phyloP scores from a whole-genome alignment of 1,140 invertebrate genomes.

The Ruditapes philippinarum region DNA sequence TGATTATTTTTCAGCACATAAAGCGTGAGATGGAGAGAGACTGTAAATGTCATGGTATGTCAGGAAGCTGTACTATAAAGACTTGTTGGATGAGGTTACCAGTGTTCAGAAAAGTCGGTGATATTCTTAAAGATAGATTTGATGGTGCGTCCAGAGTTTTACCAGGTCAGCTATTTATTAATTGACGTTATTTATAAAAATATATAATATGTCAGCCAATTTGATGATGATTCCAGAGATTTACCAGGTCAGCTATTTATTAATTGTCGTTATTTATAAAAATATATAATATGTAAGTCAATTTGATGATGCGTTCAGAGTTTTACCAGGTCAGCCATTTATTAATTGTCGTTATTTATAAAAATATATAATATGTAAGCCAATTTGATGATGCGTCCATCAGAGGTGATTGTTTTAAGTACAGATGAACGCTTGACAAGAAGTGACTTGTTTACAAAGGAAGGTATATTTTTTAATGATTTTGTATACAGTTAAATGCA shows the following conservation, averaged over 20 bases:
- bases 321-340: constrained; percentile 87
- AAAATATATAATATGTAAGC: too few relatives aligned
- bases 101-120: constrained; percentile 93
- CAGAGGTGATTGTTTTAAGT: too few relatives aligned
- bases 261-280: too few relatives aligned
- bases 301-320: constrained; percentile 93
- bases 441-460: too few relatives aligned
- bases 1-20: constrained; percentile 94
- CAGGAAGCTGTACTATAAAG: constrained; percentile 97
- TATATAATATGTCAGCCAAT: constrained; percentile 87
- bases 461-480: too few relatives aligned
- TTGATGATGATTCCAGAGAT: constrained; percentile 93
- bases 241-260: constrained; percentile 83
- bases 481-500: too few relatives aligned
- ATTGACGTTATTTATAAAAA: too few relatives aligned
- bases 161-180: constrained; percentile 73
- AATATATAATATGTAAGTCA: too few relatives aligned
- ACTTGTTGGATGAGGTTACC: constrained; percentile 98
- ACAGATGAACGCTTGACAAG: too few relatives aligned
- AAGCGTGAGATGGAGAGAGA: constrained; percentile 95
- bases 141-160: constrained; percentile 92
- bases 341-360: too few relatives aligned
- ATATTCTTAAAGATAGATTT: constrained; percentile 93
- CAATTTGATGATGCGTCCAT: constrained; percentile 93
- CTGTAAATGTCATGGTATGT: constrained; percentile 99